Conservation (phyloP, 1,140 invertebrate species). For the Apis dorsata region DNA sequence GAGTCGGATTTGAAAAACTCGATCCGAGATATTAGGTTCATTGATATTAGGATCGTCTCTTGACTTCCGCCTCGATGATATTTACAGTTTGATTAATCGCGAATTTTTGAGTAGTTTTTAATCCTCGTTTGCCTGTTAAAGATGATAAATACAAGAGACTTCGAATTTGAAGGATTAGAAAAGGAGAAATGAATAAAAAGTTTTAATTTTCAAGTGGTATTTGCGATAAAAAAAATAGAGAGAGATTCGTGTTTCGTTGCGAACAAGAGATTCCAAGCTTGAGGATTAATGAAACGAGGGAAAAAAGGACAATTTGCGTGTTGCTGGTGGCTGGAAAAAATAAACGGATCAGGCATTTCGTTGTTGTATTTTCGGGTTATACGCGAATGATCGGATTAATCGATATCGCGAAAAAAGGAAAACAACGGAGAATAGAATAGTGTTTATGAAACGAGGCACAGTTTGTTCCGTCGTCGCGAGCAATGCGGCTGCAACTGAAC, state of each 20-base stretch:
- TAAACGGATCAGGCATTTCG: not conserved
- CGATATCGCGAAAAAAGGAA: not conserved
- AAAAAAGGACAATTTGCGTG: not conserved
- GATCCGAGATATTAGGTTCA: not conserved
- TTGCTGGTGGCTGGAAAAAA: not conserved
- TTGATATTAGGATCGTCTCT: not conserved
- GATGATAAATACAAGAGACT: too few species aligned
- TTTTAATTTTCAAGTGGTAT: too few species aligned
- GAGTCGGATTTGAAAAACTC: not conserved
- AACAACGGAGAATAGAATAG: slow-evolving; percentile 7
- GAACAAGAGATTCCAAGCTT: too few species aligned
- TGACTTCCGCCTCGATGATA: not conserved
- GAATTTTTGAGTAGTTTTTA: too few species aligned
- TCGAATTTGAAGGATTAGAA: too few species aligned
- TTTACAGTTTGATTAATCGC: not conserved
- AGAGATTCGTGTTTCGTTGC: too few species aligned
- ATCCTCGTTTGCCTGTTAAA: too few species aligned
- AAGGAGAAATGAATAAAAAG: too few species aligned
- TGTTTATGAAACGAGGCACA: slow-evolving; percentile 12
- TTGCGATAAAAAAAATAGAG: too few species aligned
- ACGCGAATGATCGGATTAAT: slow-evolving; percentile 7
- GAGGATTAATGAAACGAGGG: not conserved
- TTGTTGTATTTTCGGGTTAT: not conserved
- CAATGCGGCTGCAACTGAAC: slow-evolving; percentile 33
- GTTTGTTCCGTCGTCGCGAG: slow-evolving; percentile 6